A percentile compares a stretch with the other conserved stretches of the same genome.
These are phyloP conservation scores for Apamea crenata DNA, from an alignment of 2,888 invertebrate species.

Conservation along the genomic window DNA sequence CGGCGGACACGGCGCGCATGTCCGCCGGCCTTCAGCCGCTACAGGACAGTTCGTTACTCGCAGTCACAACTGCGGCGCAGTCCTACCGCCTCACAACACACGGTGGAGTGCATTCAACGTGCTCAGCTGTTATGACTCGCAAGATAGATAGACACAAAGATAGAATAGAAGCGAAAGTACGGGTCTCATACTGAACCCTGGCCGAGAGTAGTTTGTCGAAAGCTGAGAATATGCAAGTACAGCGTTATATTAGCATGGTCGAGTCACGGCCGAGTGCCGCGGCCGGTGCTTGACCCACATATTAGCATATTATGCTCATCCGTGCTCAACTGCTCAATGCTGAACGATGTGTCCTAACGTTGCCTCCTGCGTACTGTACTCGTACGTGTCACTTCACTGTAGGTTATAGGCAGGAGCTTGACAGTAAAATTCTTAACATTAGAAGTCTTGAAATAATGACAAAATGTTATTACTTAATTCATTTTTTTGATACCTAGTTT, in stretches of 20 bases:
- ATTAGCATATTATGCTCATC: neutral
- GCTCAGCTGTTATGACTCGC: too few species aligned
- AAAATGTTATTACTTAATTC: too few species aligned
- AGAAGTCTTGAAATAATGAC: too few species aligned
- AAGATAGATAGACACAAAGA: too few species aligned
- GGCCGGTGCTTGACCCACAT: slow-evolving; percentile 1
- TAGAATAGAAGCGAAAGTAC: neutral
- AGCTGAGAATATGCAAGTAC: neutral
- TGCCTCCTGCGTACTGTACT: neutral
- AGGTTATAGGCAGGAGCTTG: neutral
- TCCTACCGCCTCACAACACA: too few species aligned
- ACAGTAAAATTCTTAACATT: too few species aligned
- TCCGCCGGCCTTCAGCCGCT: too few species aligned
- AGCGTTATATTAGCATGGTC: neutral
- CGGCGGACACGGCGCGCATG: too few species aligned
- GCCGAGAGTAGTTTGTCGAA: neutral
- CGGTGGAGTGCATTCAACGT: too few species aligned
- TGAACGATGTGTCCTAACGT: neutral
- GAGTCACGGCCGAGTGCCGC: neutral
- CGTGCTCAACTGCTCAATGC: neutral
- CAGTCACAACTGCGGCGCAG: too few species aligned
- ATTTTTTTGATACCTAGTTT: too few species aligned
- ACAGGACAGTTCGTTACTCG: too few species aligned
- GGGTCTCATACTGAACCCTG: neutral
- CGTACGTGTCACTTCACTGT: neutral